Evolutionary conservation across 2,113 vertebrate genomes (phyloP).

Genomic region (Nesoenas mayeri): DNA sequence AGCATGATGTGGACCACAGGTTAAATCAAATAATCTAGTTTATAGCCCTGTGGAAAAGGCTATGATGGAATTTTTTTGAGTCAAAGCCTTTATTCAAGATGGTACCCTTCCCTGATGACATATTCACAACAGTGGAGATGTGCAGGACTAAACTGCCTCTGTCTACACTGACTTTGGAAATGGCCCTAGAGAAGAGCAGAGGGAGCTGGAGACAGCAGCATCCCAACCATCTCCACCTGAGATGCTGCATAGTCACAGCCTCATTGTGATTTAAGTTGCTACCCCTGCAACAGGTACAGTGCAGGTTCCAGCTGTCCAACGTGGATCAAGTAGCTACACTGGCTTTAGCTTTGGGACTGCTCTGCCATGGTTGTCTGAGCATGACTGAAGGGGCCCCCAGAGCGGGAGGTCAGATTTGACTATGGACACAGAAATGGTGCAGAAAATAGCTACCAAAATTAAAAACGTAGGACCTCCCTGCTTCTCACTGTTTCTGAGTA

Average conservation of each 20-base stretch:
- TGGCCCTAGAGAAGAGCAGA: background rate
- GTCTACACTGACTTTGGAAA: background rate
- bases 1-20: no score
- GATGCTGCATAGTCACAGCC: background rate
- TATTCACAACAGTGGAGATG: background rate
- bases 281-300: background rate
- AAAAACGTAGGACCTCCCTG: rapidly evolving
- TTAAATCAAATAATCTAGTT: background rate
- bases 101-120: background rate
- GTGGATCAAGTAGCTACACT: rapidly evolving
- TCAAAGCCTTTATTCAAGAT: background rate
- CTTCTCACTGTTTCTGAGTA: background rate
- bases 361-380: background rate
- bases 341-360: background rate
- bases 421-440: background rate
- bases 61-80: background rate
- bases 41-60: background rate
- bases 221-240: background rate
- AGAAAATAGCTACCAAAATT: background rate
- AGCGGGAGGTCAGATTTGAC: background rate
- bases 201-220: rapidly evolving
- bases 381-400: rapidly evolving
- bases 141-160: background rate
- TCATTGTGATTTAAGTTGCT: rapidly evolving
- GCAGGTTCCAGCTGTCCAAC: background rate